Evolutionary conservation across 2,113 vertebrate genomes (phyloP).

Genomic region (Neolamprologus tretocephalus): DNA sequence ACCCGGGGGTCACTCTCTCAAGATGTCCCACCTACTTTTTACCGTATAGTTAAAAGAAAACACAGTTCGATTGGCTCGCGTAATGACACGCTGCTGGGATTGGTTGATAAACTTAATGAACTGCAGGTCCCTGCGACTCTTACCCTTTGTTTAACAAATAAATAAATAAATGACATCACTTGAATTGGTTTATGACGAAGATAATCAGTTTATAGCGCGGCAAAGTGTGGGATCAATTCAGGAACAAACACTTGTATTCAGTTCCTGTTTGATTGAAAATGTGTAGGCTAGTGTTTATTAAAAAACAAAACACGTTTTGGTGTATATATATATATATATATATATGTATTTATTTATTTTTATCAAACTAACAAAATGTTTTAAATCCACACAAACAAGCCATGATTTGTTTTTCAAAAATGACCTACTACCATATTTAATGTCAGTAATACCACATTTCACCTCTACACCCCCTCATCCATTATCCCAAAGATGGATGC

Average conservation of each 20-base stretch:
- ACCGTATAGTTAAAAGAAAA: background rate
- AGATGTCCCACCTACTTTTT: background rate
- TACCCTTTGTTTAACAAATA: background rate
- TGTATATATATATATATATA: background rate
- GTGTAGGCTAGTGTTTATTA: background rate
- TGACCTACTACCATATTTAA: background rate
- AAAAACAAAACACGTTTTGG: background rate
- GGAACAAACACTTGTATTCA: background rate
- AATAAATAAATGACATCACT: background rate
- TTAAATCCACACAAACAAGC: background rate
- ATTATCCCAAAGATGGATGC: background rate
- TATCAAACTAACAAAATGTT: background rate
- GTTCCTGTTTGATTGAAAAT: background rate
- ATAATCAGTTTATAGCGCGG: background rate
- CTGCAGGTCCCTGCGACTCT: background rate
- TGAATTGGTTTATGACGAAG: background rate
- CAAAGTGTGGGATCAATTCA: background rate
- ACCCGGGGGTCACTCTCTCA: background rate
- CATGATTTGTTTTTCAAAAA: background rate
- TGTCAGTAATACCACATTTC: background rate
- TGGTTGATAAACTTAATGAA: background rate
- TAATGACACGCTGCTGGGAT: background rate
- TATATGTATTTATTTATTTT: background rate
- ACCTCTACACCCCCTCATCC: background rate
- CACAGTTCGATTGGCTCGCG: background rate